Evolutionary conservation across 2,888 invertebrate species (phyloP).

Genomic region (Drosophila colorata): DNA sequence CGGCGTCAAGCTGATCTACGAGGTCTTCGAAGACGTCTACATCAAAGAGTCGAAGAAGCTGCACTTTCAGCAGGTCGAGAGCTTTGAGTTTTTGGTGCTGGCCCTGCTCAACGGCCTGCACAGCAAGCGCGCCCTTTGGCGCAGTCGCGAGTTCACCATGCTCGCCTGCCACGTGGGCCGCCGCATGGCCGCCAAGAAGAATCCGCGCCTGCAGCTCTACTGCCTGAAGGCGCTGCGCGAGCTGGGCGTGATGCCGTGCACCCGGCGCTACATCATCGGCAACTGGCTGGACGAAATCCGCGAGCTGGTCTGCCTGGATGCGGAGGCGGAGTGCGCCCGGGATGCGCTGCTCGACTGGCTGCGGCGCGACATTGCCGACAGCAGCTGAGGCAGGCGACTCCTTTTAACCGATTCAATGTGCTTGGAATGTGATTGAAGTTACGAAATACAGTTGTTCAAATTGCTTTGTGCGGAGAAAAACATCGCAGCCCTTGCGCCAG

Average conservation of each 20-base stretch:
- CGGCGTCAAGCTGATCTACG: constrained; percentile 71
- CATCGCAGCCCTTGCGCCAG: constrained; percentile 8
- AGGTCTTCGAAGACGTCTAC: constrained; percentile 50
- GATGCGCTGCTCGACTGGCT: constrained; percentile 73
- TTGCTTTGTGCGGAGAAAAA: constrained; percentile 15
- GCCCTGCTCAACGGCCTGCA: constrained; percentile 78
- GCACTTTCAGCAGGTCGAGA: constrained; percentile 34
- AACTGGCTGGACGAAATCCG: constrained; percentile 70
- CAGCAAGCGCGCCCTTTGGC: constrained; percentile 76
- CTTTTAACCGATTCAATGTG: background rate
- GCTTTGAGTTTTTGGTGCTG: constrained; percentile 68
- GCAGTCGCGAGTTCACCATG: constrained; percentile 78
- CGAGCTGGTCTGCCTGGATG: constrained; percentile 58
- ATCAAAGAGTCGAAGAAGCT: background rate
- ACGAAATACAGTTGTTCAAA: constrained; percentile 42
- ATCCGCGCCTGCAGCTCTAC: constrained; percentile 76
- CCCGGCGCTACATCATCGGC: constrained; percentile 77
- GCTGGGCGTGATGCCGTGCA: constrained; percentile 81
- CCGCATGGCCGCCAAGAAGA: constrained; percentile 44
- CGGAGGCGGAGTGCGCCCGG: constrained; percentile 62
- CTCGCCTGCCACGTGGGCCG: constrained; percentile 73
- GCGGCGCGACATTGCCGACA: constrained; percentile 71
- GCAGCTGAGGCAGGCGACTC: constrained; percentile 23
- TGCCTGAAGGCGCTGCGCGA: constrained; percentile 79
- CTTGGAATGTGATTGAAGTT: background rate